A percentile compares a stretch with the other conserved stretches of the same genome.
Evolutionary conservation across 2,888 invertebrate genomes (phyloP).

Genomic region (Falcaria lacertinaria): DNA sequence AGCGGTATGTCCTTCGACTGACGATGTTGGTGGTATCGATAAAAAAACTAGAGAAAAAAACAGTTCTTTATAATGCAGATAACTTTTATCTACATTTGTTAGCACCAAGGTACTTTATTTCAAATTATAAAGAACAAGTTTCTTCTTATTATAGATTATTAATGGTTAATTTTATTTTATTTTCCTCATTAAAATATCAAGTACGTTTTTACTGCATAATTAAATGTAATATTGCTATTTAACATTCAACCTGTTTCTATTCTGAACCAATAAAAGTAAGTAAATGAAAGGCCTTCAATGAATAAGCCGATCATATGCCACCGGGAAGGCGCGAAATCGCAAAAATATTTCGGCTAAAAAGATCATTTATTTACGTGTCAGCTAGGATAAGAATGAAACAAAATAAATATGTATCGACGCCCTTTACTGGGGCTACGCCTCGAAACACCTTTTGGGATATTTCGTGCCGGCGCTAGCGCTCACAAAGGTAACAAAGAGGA

Average conservation of each 20-base stretch:
- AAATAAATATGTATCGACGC: conserved; percentile 76
- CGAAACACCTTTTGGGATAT: conserved; percentile 67
- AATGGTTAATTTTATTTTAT: not conserved
- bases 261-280: too few species aligned
- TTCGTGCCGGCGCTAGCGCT: conserved; percentile 74
- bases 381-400: conserved; percentile 64
- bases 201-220: not conserved
- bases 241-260: too few species aligned
- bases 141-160: not conserved
- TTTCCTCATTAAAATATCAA: not conserved
- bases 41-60: not conserved
- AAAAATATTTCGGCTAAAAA: conserved; percentile 41
- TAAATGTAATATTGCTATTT: too few species aligned
- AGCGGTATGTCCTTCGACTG: conserved; percentile 5
- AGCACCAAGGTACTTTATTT: not conserved
- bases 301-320: conserved; percentile 32
- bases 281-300: not conserved
- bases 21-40: conserved; percentile 14
- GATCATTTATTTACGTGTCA: conserved; percentile 75
- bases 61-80: not conserved
- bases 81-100: not conserved
- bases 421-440: conserved; percentile 66
- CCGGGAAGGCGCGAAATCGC: conserved; percentile 72
- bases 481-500: conserved; percentile 73
- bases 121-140: not conserved